Evolutionary conservation across 1,140 invertebrate genomes (phyloP).

Genomic region (Anastrepha obliqua): DNA sequence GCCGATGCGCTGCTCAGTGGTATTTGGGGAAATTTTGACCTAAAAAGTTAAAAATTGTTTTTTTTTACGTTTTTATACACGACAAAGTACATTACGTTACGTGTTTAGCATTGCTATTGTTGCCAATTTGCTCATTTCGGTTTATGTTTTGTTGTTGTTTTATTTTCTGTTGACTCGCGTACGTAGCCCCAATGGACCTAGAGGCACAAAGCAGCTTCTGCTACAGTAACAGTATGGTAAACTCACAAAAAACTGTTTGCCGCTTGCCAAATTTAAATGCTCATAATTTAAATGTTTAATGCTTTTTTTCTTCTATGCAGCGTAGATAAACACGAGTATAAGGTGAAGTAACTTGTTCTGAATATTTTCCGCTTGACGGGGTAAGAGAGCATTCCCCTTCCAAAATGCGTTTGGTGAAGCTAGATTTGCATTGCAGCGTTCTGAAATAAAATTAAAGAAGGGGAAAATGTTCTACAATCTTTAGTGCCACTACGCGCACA

Average conservation of each 20-base stretch:
- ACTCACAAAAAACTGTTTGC: neutral
- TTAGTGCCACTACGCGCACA: too few relatives aligned
- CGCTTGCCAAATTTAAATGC: slow-evolving; percentile 24
- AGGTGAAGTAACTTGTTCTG: too few relatives aligned
- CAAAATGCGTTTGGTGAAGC: too few relatives aligned
- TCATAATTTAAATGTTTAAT: slow-evolving; percentile 38
- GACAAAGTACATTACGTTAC: slow-evolving; percentile 47
- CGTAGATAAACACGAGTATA: too few relatives aligned
- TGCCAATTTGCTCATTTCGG: slow-evolving; percentile 41
- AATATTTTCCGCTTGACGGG: too few relatives aligned
- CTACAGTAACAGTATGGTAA: neutral
- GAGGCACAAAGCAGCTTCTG: neutral
- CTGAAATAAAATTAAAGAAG: too few relatives aligned
- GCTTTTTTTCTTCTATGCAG: too few relatives aligned
- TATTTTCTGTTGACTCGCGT: neutral
- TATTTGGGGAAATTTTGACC: slow-evolving; percentile 62
- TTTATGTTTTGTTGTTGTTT: slow-evolving; percentile 45
- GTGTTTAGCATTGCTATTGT: slow-evolving; percentile 41
- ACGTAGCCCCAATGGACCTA: neutral
- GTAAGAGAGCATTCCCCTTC: too few relatives aligned
- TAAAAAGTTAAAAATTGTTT: slow-evolving; percentile 67
- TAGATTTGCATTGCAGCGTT: too few relatives aligned
- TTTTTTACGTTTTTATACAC: slow-evolving; percentile 1
- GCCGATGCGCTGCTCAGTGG: neutral
- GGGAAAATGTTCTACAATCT: too few relatives aligned